Conservation (phyloP, 2,113 vertebrate species). For the Glareola pratincola region DNA sequence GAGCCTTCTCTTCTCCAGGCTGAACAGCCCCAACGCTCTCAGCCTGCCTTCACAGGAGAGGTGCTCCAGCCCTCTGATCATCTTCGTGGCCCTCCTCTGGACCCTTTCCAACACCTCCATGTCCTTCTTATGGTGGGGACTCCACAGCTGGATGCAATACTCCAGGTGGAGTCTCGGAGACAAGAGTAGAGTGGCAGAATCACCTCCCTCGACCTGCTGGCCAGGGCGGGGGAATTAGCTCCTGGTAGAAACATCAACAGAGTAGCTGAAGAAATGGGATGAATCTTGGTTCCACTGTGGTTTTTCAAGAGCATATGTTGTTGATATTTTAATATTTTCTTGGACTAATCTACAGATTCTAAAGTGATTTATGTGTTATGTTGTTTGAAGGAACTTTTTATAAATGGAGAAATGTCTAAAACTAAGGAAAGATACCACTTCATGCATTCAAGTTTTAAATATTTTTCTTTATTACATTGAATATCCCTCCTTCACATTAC, state of each 20-base stretch:
- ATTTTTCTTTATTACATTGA: not conserved
- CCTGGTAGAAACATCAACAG: not conserved
- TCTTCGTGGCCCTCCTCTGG: too few relatives aligned
- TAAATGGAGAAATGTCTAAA: not conserved
- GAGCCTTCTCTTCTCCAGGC: too few relatives aligned
- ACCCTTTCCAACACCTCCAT: too few relatives aligned
- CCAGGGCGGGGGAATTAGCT: not conserved
- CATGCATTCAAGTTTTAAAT: not conserved
- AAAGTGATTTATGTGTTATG: not conserved
- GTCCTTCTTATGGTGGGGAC: too few relatives aligned
- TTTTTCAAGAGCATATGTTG: not conserved
- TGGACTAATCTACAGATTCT: not conserved
- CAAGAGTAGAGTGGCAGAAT: not conserved
- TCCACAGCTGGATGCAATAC: too few relatives aligned
- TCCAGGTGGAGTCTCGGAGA: too few relatives aligned
- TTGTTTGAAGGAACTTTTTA: not conserved
- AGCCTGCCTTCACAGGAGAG: too few relatives aligned
- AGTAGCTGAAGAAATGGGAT: not conserved
- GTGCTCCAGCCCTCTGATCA: too few relatives aligned
- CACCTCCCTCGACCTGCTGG: too few relatives aligned
- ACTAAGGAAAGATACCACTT: not conserved
- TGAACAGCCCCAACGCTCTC: too few relatives aligned
- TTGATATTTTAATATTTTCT: not conserved
- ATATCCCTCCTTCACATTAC: not conserved
- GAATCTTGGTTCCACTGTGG: not conserved